A percentile compares a stretch with the other conserved stretches of the same genome.
These are phyloP conservation scores for Platycheirus albimanus DNA, from an alignment of 2,888 invertebrate genomes.

Conservation along the genomic window DNA sequence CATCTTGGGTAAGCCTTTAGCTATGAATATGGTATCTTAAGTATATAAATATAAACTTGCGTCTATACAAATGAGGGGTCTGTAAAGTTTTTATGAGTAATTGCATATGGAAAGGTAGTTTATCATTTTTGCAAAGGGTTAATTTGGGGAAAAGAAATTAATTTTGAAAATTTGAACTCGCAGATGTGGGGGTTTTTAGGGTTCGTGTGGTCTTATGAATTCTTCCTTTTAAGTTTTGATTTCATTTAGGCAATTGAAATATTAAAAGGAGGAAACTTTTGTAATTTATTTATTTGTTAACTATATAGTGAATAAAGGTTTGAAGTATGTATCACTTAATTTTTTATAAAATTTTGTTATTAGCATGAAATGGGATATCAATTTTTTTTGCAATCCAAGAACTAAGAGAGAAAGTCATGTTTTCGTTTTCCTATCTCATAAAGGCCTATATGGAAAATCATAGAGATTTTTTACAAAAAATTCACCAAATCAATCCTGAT, in stretches of 20 bases:
- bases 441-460: too few species aligned
- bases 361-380: too few species aligned
- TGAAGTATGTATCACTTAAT: too few species aligned
- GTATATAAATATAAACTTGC: not conserved
- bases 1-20: conserved; percentile 37
- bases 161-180: conserved; percentile 34
- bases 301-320: too few species aligned
- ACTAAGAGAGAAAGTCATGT: too few species aligned
- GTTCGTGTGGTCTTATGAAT: not conserved
- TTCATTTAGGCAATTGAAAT: not conserved
- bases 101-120: conserved; percentile 59
- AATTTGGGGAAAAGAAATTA: conserved; percentile 51
- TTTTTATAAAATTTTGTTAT: too few species aligned
- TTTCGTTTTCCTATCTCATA: too few species aligned
- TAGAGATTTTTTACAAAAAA: too few species aligned
- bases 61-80: conserved; percentile 30
- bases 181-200: not conserved
- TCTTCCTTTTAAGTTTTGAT: not conserved
- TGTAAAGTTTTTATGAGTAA: conserved; percentile 62
- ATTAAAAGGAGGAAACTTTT: too few species aligned
- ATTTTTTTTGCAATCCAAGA: too few species aligned
- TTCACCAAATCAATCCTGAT: too few species aligned
- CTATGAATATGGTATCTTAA: conserved; percentile 6
- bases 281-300: not conserved
- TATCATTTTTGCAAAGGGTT: conserved; percentile 55